These are phyloP conservation scores for Phallusia fumigata DNA, from an alignment of 23 tunicate species.

Conservation along the genomic window DNA sequence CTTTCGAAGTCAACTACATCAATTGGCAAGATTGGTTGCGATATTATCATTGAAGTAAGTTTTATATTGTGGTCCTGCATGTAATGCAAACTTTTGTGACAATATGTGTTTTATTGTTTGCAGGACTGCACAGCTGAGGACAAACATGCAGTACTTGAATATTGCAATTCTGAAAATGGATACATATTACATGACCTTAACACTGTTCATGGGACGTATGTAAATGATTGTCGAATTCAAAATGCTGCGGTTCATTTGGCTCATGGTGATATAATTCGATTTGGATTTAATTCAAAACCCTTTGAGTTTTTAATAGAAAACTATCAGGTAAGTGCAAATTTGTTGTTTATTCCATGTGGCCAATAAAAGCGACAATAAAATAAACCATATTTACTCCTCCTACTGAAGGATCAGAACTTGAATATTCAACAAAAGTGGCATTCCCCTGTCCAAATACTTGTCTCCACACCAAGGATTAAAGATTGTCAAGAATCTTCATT, in stretches of 20 bases:
- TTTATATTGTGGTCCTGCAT: not conserved
- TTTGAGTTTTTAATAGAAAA: slow-evolving; percentile 40
- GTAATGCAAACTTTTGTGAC: not conserved
- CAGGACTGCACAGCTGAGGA: slow-evolving; percentile 53
- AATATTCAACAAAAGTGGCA: slow-evolving; percentile 33
- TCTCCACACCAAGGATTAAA: slow-evolving; percentile 28
- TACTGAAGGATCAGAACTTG: not conserved
- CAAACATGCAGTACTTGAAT: slow-evolving; percentile 75
- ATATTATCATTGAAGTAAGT: slow-evolving; percentile 50
- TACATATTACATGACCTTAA: slow-evolving; percentile 76
- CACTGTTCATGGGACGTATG: slow-evolving; percentile 71
- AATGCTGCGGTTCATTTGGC: slow-evolving; percentile 74
- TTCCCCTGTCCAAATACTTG: slow-evolving; percentile 53
- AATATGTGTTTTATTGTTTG: not conserved
- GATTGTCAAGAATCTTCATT: not conserved
- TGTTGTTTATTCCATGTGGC: not conserved
- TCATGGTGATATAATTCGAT: slow-evolving; percentile 67
- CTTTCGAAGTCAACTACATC: slow-evolving; percentile 37
- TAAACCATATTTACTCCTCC: not conserved
- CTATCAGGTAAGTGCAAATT: not conserved
- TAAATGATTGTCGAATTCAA: slow-evolving; percentile 79
- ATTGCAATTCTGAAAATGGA: slow-evolving; percentile 52
- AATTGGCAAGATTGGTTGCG: slow-evolving; percentile 56
- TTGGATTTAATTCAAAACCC: slow-evolving; percentile 58
- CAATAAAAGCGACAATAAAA: no score